Percentiles rank a stretch among this genome's conserved stretches.
Conservation (phyloP, 2,888 invertebrate genomes). For the Tanytarsus gracilentus region DNA sequence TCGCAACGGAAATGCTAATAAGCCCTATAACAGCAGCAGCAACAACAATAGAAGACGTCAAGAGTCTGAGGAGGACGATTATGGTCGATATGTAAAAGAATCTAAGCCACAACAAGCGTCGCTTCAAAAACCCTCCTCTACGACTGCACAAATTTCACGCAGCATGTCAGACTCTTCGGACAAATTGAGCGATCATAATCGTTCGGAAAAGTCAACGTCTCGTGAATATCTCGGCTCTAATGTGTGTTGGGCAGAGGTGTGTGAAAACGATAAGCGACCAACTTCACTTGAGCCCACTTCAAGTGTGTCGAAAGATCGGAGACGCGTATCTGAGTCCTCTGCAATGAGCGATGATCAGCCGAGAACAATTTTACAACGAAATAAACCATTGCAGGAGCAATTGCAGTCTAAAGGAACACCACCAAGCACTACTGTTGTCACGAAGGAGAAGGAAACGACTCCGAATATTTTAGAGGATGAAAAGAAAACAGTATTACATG, state of each 20-base stretch:
- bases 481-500: slow-evolving; percentile 28
- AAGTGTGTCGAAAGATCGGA: neutral
- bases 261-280: slow-evolving; percentile 20
- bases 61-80: slow-evolving; percentile 35
- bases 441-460: slow-evolving; percentile 28
- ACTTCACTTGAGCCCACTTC: neutral
- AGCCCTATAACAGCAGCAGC: neutral
- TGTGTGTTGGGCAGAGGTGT: slow-evolving; percentile 29
- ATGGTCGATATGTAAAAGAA: slow-evolving; percentile 5
- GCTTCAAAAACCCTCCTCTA: slow-evolving; percentile 23
- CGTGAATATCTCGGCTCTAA: slow-evolving; percentile 30
- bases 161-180: slow-evolving; percentile 43
- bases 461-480: too few relatives aligned
- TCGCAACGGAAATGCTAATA: neutral
- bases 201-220: slow-evolving; percentile 31
- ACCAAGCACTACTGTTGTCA: too few relatives aligned
- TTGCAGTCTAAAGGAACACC: slow-evolving; percentile 30
- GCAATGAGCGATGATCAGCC: slow-evolving; percentile 37
- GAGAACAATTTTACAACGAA: slow-evolving; percentile 42
- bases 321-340: slow-evolving; percentile 26
- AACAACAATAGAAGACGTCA: slow-evolving; percentile 7
- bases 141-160: slow-evolving; percentile 37
- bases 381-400: slow-evolving; percentile 20
- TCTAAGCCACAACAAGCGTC: slow-evolving; percentile 35
- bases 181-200: slow-evolving; percentile 30